Percentiles rank a stretch among this genome's conserved stretches.
Evolutionary conservation across 1,140 invertebrate genomes (phyloP).

Genomic region (Ericerus pela): DNA sequence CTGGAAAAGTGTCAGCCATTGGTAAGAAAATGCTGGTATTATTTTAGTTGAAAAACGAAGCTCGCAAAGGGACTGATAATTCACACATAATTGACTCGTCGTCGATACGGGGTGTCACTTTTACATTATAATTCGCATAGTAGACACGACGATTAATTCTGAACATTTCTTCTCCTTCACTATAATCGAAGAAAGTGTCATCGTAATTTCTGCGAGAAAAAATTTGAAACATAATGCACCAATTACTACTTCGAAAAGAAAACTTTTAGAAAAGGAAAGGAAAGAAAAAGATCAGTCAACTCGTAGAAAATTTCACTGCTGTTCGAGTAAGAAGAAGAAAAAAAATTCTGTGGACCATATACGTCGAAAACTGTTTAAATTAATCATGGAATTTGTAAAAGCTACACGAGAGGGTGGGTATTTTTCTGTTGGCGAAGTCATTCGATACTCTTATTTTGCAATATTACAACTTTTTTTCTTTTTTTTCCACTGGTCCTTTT

Average conservation of each 20-base stretch:
- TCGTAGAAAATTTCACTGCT: neutral
- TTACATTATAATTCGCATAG: constrained; percentile 6
- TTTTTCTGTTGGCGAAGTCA: neutral
- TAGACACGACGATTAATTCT: no score
- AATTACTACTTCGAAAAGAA: no score
- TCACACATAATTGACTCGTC: constrained; percentile 5
- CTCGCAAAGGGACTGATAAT: constrained; percentile 7
- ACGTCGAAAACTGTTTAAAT: neutral
- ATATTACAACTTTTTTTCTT: no score
- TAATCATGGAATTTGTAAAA: constrained; percentile 7
- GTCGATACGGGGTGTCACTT: no score
- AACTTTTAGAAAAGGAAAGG: no score
- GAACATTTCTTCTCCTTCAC: no score
- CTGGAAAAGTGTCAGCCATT: neutral
- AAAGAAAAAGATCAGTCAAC: no score
- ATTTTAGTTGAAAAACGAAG: neutral
- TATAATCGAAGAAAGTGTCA: no score
- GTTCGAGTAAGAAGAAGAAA: neutral
- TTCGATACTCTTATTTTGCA: constrained; percentile 1
- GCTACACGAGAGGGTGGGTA: neutral
- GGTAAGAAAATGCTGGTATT: neutral
- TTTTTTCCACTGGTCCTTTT: no score
- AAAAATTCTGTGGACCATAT: neutral
- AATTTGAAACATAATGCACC: no score
- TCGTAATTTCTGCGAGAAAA: no score